phyloP scores from a whole-genome alignment of 2,797 vertebrate species.

The Hephaestus fuliginosus region DNA sequence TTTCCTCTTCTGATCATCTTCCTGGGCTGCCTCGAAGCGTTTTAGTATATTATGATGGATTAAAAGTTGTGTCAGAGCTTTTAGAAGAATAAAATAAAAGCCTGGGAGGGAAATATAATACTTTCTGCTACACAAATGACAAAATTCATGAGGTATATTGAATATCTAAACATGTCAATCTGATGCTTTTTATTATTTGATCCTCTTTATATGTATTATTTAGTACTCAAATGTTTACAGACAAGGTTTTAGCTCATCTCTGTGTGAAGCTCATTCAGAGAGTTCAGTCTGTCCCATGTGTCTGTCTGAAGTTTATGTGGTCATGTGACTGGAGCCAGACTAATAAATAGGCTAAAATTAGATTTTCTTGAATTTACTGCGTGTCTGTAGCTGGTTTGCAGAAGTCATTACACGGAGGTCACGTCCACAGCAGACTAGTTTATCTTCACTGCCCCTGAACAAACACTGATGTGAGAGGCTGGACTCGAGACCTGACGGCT shows the following conservation, averaged over 20 bases:
- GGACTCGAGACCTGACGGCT: slow-evolving; percentile 34
- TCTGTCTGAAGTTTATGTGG: background rate
- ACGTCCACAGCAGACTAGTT: background rate
- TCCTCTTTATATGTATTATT: too few relatives aligned
- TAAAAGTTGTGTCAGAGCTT: background rate
- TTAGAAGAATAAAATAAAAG: too few relatives aligned
- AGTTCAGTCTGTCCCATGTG: background rate
- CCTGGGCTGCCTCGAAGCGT: too few relatives aligned
- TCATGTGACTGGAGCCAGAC: slow-evolving; percentile 36
- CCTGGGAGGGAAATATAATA: background rate
- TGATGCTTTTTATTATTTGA: too few relatives aligned
- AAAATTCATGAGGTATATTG: background rate
- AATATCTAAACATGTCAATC: background rate
- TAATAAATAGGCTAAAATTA: slow-evolving; percentile 1
- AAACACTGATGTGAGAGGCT: slow-evolving; percentile 30
- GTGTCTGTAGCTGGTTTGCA: slow-evolving; percentile 7
- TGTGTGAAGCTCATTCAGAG: background rate
- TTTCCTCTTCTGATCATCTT: background rate
- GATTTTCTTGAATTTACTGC: background rate
- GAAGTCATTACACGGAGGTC: slow-evolving; percentile 18
- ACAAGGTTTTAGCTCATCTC: background rate
- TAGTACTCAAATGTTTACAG: too few relatives aligned
- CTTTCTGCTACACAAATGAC: background rate
- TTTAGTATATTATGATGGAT: background rate
- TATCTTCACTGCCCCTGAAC: slow-evolving; percentile 22